phyloP scores from a whole-genome alignment of 2,113 vertebrate genomes.

The Dolichallabes microphthalmus region DNA sequence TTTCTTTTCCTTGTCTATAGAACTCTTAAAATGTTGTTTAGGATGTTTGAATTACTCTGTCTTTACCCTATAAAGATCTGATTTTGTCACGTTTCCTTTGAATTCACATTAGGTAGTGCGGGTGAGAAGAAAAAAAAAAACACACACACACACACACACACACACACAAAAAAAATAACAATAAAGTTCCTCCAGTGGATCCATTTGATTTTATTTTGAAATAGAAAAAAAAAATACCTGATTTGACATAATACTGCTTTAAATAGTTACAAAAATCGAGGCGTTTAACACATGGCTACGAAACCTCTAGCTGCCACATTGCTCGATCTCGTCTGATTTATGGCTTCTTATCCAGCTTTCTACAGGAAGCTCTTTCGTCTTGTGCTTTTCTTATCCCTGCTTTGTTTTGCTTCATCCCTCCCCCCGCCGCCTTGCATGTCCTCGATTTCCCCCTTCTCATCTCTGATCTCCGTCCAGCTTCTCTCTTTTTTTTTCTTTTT shows the following conservation, averaged over 20 bases:
- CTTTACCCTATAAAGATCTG: too few relatives aligned
- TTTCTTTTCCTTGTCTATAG: background rate
- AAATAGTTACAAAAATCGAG: background rate
- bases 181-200: background rate
- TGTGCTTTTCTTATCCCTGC: background rate
- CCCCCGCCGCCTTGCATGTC: background rate
- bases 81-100: background rate
- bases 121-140: background rate
- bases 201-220: constrained; percentile 15
- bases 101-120: background rate
- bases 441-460: background rate
- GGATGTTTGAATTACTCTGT: background rate
- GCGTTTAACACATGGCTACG: background rate
- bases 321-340: background rate
- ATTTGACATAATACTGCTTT: constrained; percentile 23
- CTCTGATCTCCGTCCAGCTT: constrained; percentile 6
- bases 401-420: background rate
- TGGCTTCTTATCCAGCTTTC: constrained; percentile 2
- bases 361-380: background rate
- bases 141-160: too few relatives aligned
- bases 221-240: constrained; percentile 32
- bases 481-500: background rate
- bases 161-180: too few relatives aligned
- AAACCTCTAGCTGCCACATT: background rate
- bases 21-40: background rate